Percentiles rank a stretch among this genome's conserved stretches.
These are phyloP conservation scores for Mastomys coucha DNA, from an alignment of 2,113 vertebrate species.

Conservation along the genomic window DNA sequence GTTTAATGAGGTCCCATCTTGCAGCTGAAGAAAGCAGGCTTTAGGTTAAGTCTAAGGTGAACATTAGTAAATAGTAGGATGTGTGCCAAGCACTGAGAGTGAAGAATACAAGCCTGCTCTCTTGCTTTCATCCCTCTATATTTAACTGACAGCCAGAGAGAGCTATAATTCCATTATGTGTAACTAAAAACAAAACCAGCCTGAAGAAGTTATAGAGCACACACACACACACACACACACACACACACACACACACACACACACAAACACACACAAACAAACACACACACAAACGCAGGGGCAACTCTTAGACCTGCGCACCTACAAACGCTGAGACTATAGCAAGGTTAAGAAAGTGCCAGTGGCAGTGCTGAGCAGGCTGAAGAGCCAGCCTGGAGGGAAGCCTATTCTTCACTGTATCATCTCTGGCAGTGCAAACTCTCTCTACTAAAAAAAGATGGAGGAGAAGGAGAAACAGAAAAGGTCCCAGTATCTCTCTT, in stretches of 20 bases:
- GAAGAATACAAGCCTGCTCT: background rate
- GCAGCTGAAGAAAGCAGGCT: background rate
- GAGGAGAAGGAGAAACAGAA: background rate
- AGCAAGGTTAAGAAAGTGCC: background rate
- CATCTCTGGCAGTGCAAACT: background rate
- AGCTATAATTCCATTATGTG: background rate
- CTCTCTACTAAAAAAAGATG: background rate
- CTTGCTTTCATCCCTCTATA: background rate
- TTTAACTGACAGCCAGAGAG: background rate
- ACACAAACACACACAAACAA: background rate
- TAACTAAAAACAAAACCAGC: background rate
- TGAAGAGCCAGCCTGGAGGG: background rate
- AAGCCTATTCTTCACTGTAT: background rate
- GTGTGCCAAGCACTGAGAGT: background rate
- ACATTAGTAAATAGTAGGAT: background rate
- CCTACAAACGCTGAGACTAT: background rate
- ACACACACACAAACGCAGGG: background rate
- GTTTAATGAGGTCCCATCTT: background rate
- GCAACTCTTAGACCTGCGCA: background rate
- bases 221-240: background rate
- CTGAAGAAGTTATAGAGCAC: background rate
- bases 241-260: background rate
- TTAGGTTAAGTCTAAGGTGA: background rate
- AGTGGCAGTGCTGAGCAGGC: too few species aligned
- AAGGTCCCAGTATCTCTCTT: background rate